Conservation (phyloP, 2,888 invertebrate species). For the Harpagoxenus sublaevis region DNA sequence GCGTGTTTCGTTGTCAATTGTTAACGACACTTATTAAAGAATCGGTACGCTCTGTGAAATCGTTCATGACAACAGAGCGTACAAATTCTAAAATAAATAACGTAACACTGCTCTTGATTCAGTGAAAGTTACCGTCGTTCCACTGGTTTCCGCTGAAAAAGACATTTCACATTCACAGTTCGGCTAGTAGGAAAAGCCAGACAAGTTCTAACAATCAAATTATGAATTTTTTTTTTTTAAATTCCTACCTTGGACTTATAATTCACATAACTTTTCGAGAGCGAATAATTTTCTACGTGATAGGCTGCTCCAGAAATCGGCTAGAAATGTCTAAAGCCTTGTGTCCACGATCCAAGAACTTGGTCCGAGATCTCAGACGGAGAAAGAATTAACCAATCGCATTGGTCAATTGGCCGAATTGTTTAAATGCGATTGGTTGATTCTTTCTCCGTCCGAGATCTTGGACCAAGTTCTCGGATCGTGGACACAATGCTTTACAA, state of each 20-base stretch:
- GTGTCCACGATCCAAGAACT: no score
- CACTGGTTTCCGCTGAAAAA: neutral
- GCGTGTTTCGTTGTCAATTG: conserved; percentile 74
- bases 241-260: neutral
- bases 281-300: neutral
- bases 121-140: neutral
- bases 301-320: no score
- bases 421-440: no score
- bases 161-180: neutral
- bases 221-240: neutral
- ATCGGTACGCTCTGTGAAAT: conserved; percentile 87
- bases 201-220: neutral
- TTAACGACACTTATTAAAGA: conserved; percentile 86
- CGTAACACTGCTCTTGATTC: conserved; percentile 73
- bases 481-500: no score
- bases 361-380: no score
- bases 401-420: no score
- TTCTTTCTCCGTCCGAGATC: no score
- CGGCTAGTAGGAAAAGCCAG: neutral
- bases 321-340: no score
- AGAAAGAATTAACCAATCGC: no score
- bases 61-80: conserved; percentile 87
- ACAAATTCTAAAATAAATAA: conserved; percentile 87
- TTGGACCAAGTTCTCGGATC: no score
- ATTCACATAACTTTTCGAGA: neutral